Evolutionary conservation across 2,888 invertebrate genomes (phyloP).

Genomic region (Nebria brevicollis): DNA sequence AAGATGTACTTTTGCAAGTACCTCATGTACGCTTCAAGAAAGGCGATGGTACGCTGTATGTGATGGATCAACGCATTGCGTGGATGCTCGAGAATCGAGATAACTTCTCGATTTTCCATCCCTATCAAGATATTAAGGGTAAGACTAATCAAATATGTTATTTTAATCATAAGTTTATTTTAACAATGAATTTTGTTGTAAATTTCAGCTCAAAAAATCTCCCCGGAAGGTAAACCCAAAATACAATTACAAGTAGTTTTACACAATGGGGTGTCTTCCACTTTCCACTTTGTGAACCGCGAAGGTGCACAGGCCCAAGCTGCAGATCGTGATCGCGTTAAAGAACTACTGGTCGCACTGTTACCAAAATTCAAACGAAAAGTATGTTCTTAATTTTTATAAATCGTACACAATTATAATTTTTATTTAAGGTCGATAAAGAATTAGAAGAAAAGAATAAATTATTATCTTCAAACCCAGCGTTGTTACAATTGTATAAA

Average conservation of each 20-base stretch:
- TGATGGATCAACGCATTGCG: slow-evolving; percentile 95
- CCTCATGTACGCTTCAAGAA: slow-evolving; percentile 94
- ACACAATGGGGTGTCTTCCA: slow-evolving; percentile 92
- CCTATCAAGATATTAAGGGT: slow-evolving; percentile 97
- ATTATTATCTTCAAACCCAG: slow-evolving; percentile 88
- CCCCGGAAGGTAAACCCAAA: slow-evolving; percentile 96
- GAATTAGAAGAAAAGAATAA: slow-evolving; percentile 68
- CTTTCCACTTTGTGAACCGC: slow-evolving; percentile 96
- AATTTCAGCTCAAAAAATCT: slow-evolving; percentile 84
- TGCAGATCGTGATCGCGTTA: slow-evolving; percentile 91
- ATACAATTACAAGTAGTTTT: slow-evolving; percentile 97
- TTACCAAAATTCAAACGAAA: slow-evolving; percentile 94
- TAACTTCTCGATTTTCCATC: slow-evolving; percentile 91
- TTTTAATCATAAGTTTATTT: not conserved
- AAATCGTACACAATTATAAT: slow-evolving; percentile 17
- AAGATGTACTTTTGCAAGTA: slow-evolving; percentile 94
- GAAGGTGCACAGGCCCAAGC: slow-evolving; percentile 84
- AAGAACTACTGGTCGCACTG: slow-evolving; percentile 88
- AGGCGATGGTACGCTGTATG: slow-evolving; percentile 93
- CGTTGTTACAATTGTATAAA: slow-evolving; percentile 91
- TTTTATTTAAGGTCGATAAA: slow-evolving; percentile 57
- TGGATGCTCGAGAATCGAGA: slow-evolving; percentile 96
- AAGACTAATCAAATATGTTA: slow-evolving; percentile 57
- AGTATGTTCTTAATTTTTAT: slow-evolving; percentile 67
- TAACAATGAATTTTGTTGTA: not conserved